phyloP scores from a whole-genome alignment of 2,888 invertebrate species.

The Acanthopleura granulata region DNA sequence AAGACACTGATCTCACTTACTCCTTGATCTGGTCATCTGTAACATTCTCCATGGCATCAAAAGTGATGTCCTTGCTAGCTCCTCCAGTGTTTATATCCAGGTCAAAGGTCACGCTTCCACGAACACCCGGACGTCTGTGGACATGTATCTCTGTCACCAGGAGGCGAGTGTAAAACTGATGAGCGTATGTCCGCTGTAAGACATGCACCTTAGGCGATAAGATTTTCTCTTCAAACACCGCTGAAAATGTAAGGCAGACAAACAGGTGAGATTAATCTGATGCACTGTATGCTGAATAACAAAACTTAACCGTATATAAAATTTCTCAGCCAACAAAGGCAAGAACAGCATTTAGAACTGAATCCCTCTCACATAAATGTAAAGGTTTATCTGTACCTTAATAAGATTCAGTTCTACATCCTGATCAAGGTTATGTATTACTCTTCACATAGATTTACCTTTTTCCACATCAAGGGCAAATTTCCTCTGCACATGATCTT shows the following conservation, averaged over 20 bases:
- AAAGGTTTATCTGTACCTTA: too few relatives aligned
- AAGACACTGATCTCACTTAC: background rate
- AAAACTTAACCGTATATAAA: too few relatives aligned
- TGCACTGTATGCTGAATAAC: too few relatives aligned
- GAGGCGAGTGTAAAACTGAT: conserved; percentile 49
- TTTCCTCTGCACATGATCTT: background rate
- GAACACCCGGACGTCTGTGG: conserved; percentile 12
- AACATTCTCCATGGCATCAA: conserved; percentile 3
- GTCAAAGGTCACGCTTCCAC: conserved; percentile 19
- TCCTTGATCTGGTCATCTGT: conserved; percentile 17
- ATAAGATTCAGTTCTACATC: too few relatives aligned
- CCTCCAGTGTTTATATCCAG: conserved; percentile 13
- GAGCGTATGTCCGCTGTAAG: conserved; percentile 44
- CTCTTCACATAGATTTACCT: too few relatives aligned
- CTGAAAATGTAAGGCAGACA: conserved; percentile 24
- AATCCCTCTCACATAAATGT: too few relatives aligned
- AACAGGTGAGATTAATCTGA: too few relatives aligned
- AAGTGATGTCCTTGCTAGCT: conserved; percentile 20
- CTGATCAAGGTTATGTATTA: too few relatives aligned
- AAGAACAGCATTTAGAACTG: too few relatives aligned
- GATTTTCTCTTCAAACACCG: conserved; percentile 45
- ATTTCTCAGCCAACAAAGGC: too few relatives aligned
- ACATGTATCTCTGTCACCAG: conserved; percentile 41
- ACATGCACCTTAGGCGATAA: conserved; percentile 31
- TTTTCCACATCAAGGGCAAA: conserved; percentile 21